Conservation (phyloP, 1,140 invertebrate genomes). For the Oryctes rhinoceros region DNA sequence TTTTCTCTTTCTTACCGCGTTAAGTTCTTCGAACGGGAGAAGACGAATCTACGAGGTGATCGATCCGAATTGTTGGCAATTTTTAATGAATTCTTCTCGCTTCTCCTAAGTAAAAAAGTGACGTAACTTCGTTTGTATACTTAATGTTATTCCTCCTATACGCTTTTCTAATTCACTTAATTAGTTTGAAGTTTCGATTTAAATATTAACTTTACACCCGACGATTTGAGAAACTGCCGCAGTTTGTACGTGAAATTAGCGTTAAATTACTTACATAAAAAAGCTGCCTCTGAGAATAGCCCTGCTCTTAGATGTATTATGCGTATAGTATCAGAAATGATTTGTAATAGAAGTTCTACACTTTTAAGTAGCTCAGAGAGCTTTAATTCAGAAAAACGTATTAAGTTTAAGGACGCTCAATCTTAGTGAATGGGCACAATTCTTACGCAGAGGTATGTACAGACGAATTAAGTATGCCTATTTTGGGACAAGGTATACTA, state of each 20-base stretch:
- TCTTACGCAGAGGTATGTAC: no score
- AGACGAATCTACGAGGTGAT: constrained; percentile 17
- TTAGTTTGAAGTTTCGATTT: neutral
- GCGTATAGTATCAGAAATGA: no score
- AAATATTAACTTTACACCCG: neutral
- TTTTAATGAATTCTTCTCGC: constrained; percentile 12
- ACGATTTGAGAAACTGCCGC: neutral
- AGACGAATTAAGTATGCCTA: no score
- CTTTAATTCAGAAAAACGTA: no score
- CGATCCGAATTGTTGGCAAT: constrained; percentile 25
- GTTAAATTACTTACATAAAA: neutral
- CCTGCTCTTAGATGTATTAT: no score
- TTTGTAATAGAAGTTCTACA: no score
- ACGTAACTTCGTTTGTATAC: neutral
- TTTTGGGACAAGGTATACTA: no score
- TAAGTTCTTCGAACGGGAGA: constrained; percentile 3
- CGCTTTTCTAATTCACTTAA: neutral
- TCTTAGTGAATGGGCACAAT: no score
- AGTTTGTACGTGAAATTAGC: neutral
- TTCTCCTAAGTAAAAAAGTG: neutral
- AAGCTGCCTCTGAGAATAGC: no score
- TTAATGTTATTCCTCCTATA: neutral
- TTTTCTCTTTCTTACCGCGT: constrained; percentile 1
- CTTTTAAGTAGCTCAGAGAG: no score
- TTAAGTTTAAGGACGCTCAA: no score